These are phyloP conservation scores for Knipowitschia caucasica DNA, from an alignment of 2,797 vertebrate genomes.

Conservation along the genomic window DNA sequence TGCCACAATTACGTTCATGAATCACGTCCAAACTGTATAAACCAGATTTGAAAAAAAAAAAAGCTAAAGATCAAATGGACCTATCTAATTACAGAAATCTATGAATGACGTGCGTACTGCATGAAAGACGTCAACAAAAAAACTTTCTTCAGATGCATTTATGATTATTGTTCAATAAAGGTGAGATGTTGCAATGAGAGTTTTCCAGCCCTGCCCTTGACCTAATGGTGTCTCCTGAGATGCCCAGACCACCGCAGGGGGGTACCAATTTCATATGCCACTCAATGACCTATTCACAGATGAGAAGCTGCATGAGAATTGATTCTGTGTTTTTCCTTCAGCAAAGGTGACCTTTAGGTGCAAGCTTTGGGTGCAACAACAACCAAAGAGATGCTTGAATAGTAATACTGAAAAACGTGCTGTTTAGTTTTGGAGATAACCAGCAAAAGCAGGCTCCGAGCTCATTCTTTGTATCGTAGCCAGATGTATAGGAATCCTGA, in stretches of 20 bases:
- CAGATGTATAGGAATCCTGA: neutral
- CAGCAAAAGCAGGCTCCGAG: slow-evolving; percentile 7
- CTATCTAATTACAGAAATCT: neutral
- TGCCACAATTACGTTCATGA: too few relatives aligned
- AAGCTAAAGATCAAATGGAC: neutral
- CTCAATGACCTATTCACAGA: slow-evolving; percentile 53
- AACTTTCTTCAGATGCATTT: neutral
- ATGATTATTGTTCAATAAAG: slow-evolving; percentile 22
- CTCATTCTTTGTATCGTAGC: neutral
- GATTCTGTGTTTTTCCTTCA: slow-evolving; percentile 47
- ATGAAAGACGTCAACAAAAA: neutral
- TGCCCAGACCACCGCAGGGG: slow-evolving; percentile 20
- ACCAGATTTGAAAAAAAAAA: neutral
- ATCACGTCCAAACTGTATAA: too few relatives aligned
- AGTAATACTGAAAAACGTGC: neutral
- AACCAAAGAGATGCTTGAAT: slow-evolving; percentile 17
- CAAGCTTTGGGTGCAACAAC: slow-evolving; percentile 21
- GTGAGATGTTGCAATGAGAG: slow-evolving; percentile 20
- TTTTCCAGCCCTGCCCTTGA: slow-evolving; percentile 39
- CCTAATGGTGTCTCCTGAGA: slow-evolving; percentile 40
- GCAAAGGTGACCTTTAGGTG: slow-evolving; percentile 56
- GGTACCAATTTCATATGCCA: slow-evolving; percentile 49
- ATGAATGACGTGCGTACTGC: neutral
- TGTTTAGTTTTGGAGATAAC: slow-evolving; percentile 6
- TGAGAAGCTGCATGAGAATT: slow-evolving; percentile 51